Evolutionary conservation across 2,888 invertebrate species (phyloP), one percentile per base, ranked within the genome.

Genomic region (Emmelina monodactyla): DNA sequence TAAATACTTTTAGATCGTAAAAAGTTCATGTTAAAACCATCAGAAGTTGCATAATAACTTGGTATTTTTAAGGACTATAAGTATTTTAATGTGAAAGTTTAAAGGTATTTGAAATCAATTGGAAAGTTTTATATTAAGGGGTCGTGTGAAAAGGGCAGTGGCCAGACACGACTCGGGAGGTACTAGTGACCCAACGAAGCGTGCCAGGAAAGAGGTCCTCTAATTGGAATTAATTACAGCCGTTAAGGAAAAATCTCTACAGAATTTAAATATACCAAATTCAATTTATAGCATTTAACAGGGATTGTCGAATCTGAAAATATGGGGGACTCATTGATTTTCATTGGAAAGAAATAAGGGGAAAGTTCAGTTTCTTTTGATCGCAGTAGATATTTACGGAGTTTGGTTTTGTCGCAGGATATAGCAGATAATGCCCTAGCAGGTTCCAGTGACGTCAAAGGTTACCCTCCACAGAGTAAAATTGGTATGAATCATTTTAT

Each of bases 341-440:
- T 19, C 9, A 19, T 19, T 9, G 19, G 19, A 19, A 19, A 19
- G 19, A 19, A 19, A 5, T n/a, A n/a, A n/a, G n/a, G n/a, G n/a
- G n/a, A n/a, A n/a, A n/a, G n/a, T n/a, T n/a, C n/a, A n/a, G 6
- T 19, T 19, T 19, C 5, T 6, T 19, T 9, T 19, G 9, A 19
- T 19, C 9, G 9, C 19, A 19, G 5, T 6, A 19, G 19, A 5
- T 19, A 19, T 19, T 19, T 19, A 19, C 9, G 5, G 9, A 19
- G 9, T 9, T 5, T 19, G 5, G 5, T 19, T 19, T 37, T 37
- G 32, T 67, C 58, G 35, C 60, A 78, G 76, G 69, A 72, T 41
- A 46, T 60, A 35, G 52, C 64, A 3, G 79, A 79, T 46, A 75
- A 54, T 42, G 54, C 49, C 4, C 39, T 68, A 33, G 69, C 76